Base-by-base conservation (phyloP, 2,113 vertebrate species). In the Cynoglossus semilaevis region DNA sequence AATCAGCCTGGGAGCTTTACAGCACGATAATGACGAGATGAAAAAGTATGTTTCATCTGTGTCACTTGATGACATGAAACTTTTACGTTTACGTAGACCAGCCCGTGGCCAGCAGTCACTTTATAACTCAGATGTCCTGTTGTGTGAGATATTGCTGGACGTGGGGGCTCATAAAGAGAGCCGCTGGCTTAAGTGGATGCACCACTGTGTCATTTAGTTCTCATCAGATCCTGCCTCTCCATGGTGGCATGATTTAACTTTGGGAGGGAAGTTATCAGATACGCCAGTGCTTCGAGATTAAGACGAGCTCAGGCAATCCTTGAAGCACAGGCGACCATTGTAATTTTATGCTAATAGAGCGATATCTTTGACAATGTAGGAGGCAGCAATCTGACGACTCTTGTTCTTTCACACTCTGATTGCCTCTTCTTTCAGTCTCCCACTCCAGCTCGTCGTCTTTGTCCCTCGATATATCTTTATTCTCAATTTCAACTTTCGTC, bases 201-300 rank as follows among this genome's bases (percentile, higher is more conserved):
- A 57, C 69, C 52, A 45, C 67, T 45, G 61, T 65, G 72, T 80
- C 68, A 55, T 74, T 68, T 50, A 37, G 40, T 57, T 15, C 61
- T 82, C 65, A 50, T 76, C 79, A 56, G 72, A 67, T 67, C 61
- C 29, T 81, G 65, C 58, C 70, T 51, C 57, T 70, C 79, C 85
- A 81, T 65, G 62, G 72, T 80, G 76, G 77, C 68, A 68, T 75
- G 77, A 88, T 85, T 85, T 70, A 79, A 82, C 74, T 87, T 79
- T 76, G 55, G 58, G 5, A 29, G 22, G 65, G 51, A 58, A 62
- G 68, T 78, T 80, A 81, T 85, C 77, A 77, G 70, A 85, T 84
- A 80, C 71, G 51, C 79, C 37, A 69, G 74, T 63, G 67, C 72
- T 81, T 48, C 35, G 58, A 85, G 83, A 84, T 87, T 81, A 82